Evolutionary conservation across 2,113 vertebrate species (phyloP), one percentile per base, ranked within the genome.

Genomic region (Oxygymnocypris stewartii): DNA sequence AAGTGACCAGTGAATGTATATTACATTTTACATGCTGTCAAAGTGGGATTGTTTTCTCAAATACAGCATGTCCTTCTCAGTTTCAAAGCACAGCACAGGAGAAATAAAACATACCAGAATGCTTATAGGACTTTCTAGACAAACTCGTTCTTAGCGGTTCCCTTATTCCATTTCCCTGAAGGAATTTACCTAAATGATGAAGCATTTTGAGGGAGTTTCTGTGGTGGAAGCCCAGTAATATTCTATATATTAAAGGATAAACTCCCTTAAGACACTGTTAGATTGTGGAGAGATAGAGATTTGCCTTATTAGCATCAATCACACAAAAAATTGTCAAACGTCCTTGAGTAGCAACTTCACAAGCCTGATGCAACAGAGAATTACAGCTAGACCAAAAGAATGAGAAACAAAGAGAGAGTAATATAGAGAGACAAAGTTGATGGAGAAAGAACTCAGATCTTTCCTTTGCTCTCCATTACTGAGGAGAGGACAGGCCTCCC

Each of bases 401-500:
- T 20, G 4, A 49, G 59, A 85, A 65, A 85, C 35, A 77, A 78
- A 79, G 69, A 51, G 79, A 83, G 78, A 67, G 47, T 25, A 78
- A 57, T 59, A 75, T 79, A 59, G 40, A 86, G 63, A 81, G 73
- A 84, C 44, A 71, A 80, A 79, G 75, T 76, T 81, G 40, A n/a
- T 67, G 82, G 81, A 81, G 69, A 79, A 44, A 88, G 67, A 88
- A 59, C 78, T 13, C 54, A 57, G 86, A 71, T 84, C 86, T 76
- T 90, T 80, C n/a, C 81, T 75, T 28, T 51, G 44, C 25, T 77
- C 71, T 82, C 82, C 20, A 75, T 85, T 69, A 81, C 57, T 78
- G 86, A 88, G 85, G 81, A 77, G 63, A 89, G 84, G 74, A 79
- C 74, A 79, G 47, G 67, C 31, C n/a, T 88, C 90, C 87, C 88